These are phyloP conservation scores for Bembecia ichneumoniformis DNA, from an alignment of 2,888 invertebrate species.

Conservation along the genomic window DNA sequence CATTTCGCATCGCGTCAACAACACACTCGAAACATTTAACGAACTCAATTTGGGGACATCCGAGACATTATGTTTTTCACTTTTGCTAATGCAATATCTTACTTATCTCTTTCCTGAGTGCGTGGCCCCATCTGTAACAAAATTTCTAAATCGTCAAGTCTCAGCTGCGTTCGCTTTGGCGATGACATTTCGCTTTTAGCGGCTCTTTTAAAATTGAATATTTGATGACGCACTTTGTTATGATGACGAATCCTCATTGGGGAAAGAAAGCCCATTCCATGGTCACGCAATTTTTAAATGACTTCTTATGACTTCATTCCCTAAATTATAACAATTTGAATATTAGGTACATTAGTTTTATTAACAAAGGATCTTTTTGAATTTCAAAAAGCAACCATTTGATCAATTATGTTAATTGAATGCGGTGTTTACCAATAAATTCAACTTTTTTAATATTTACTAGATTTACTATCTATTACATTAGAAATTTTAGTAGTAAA, in stretches of 20 bases:
- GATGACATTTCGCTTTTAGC: constrained; percentile 73
- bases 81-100: constrained; percentile 67
- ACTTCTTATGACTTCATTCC: constrained; percentile 14
- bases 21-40: constrained; percentile 57
- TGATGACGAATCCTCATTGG: constrained; percentile 62
- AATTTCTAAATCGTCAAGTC: constrained; percentile 67
- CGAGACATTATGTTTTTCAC: constrained; percentile 60
- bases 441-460: no score
- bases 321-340: no score
- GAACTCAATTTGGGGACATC: constrained; percentile 49
- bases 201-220: constrained; percentile 73
- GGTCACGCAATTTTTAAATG: constrained; percentile 62
- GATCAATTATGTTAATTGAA: no score
- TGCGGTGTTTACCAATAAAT: no score
- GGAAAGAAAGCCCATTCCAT: constrained; percentile 46
- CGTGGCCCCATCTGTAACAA: constrained; percentile 67
- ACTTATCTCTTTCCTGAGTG: constrained; percentile 61
- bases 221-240: constrained; percentile 69
- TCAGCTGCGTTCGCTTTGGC: constrained; percentile 62
- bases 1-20: constrained; percentile 51
- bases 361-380: no score
- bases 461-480: no score
- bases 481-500: no score
- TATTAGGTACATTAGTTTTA: no score
- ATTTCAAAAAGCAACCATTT: no score